Percentiles rank a stretch among this genome's conserved stretches.
Evolutionary conservation across 2,113 vertebrate genomes (phyloP).

Genomic region (Pachypanchax playfairii): DNA sequence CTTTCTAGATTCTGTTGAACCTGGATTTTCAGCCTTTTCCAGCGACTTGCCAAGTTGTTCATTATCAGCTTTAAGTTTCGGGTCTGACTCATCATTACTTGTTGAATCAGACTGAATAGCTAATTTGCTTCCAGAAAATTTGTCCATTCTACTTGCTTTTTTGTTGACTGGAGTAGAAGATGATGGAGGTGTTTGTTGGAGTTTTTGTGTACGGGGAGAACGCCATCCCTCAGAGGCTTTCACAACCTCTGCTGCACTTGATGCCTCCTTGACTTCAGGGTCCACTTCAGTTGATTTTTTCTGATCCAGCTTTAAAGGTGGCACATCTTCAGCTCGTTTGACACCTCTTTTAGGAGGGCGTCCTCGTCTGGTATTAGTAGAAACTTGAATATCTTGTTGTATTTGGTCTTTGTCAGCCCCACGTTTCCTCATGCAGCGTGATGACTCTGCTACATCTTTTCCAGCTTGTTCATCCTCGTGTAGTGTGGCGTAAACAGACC

Average conservation of each 20-base stretch:
- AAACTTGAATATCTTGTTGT: conserved; percentile 78
- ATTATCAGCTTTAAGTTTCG: conserved; percentile 59
- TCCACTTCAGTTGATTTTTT: conserved; percentile 82
- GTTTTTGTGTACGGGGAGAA: conserved; percentile 86
- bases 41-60: conserved; percentile 75
- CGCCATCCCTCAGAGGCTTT: conserved; percentile 77
- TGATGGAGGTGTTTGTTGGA: conserved; percentile 67
- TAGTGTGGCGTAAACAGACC: conserved; percentile 92
- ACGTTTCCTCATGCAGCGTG: conserved; percentile 89
- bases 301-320: conserved; percentile 81
- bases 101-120: conserved; percentile 70
- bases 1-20: conserved; percentile 49
- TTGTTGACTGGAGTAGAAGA: conserved; percentile 75
- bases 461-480: conserved; percentile 85
- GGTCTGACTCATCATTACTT: conserved; percentile 52
- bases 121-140: conserved; percentile 58
- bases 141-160: conserved; percentile 84
- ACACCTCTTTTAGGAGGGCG: conserved; percentile 90
- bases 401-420: conserved; percentile 83
- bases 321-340: conserved; percentile 84
- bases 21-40: conserved; percentile 53
- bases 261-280: conserved; percentile 81
- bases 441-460: conserved; percentile 85
- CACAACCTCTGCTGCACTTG: conserved; percentile 80
- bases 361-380: conserved; percentile 84